Percentiles rank a stretch among this genome's conserved stretches.
Conservation (phyloP, 1,140 invertebrate species). For the Homalodisca vitripennis region DNA sequence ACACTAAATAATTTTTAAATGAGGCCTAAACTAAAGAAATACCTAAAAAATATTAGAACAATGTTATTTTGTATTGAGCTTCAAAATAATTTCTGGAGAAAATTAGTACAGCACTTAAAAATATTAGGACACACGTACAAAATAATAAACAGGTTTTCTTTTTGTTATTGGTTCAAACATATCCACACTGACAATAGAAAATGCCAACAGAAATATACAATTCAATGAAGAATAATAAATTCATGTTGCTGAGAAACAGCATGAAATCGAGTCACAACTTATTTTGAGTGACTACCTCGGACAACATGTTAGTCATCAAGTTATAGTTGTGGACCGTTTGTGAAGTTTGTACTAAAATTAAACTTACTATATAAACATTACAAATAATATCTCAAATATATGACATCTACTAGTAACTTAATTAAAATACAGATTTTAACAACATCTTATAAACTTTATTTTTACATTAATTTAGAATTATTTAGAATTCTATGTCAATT, state of each 20-base stretch:
- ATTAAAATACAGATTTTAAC: conserved; percentile 13
- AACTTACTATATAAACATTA: conserved; percentile 4
- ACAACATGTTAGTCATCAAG: background rate
- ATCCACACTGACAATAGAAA: conserved; percentile 9
- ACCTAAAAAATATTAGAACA: no score
- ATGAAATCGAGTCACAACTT: background rate
- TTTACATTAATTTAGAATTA: conserved; percentile 26
- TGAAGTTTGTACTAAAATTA: conserved; percentile 26
- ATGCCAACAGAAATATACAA: conserved; percentile 2
- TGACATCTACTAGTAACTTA: background rate
- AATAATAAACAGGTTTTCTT: no score
- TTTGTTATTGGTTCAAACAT: conserved; percentile 22
- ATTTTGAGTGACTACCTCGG: background rate
- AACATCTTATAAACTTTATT: conserved; percentile 23
- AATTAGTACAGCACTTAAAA: no score
- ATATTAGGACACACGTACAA: no score
- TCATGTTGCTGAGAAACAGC: no score
- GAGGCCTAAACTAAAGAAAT: no score
- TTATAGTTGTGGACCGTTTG: conserved; percentile 13
- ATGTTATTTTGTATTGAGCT: no score
- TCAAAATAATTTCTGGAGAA: no score
- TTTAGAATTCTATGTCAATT: conserved; percentile 25
- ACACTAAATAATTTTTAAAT: no score
- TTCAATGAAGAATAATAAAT: background rate
- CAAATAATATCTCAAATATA: conserved; percentile 6